These are phyloP conservation scores for Hipposideros armiger DNA, from an alignment of 2,113 vertebrate species.

Conservation along the genomic window DNA sequence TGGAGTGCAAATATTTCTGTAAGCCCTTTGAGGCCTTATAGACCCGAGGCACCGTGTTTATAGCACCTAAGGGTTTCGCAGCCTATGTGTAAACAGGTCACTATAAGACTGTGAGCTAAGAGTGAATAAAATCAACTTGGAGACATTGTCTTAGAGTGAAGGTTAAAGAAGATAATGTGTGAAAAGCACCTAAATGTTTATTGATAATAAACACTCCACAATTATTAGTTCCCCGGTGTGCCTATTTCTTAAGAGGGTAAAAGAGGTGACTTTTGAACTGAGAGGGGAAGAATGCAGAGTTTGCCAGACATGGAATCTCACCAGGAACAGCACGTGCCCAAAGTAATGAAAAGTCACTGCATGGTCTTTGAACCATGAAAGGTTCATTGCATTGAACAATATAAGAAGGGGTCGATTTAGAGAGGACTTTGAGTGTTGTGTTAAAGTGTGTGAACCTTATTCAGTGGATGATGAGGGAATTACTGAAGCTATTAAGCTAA, in stretches of 20 bases:
- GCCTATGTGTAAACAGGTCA: not conserved
- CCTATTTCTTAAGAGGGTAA: slow-evolving; percentile 34
- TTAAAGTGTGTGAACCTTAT: not conserved
- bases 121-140: slow-evolving; percentile 24
- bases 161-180: not conserved
- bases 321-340: not conserved
- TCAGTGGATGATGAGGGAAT: not conserved
- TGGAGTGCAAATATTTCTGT: slow-evolving; percentile 1
- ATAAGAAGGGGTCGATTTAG: not conserved
- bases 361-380: not conserved
- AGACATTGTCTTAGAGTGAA: slow-evolving; percentile 22
- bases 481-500: not conserved
- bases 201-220: not conserved
- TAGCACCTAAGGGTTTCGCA: not conserved
- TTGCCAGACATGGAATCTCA: slow-evolving; percentile 14
- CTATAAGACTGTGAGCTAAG: not conserved
- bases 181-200: slow-evolving; percentile 10
- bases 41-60: not conserved
- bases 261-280: slow-evolving; percentile 15
- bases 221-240: not conserved
- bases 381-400: not conserved
- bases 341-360: not conserved
- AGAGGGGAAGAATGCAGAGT: not conserved
- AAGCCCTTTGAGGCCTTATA: slow-evolving; percentile 1
- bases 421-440: not conserved